Evolutionary conservation across 1,140 invertebrate genomes (phyloP).

Genomic region (Brachionus sp.): DNA sequence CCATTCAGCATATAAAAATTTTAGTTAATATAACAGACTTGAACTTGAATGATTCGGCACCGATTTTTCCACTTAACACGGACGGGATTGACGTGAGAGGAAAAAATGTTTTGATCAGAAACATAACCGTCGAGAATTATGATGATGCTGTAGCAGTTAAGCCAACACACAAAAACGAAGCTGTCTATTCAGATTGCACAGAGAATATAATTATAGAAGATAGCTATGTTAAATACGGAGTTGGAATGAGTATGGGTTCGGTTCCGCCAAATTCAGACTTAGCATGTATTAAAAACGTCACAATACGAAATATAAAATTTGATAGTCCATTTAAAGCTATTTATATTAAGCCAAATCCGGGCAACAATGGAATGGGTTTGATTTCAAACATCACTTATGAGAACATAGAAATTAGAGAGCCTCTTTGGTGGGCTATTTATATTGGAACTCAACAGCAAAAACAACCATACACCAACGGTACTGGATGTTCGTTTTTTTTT

Average conservation of each 20-base stretch:
- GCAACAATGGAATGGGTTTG: neutral
- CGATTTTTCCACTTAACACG: constrained; percentile 26
- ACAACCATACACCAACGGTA: neutral
- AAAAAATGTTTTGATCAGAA: neutral
- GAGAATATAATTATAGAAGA: constrained; percentile 31
- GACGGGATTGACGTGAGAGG: constrained; percentile 15
- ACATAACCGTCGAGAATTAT: neutral
- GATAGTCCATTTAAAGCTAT: constrained; percentile 26
- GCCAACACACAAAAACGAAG: neutral
- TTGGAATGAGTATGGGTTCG: constrained; percentile 35
- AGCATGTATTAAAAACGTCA: constrained; percentile 5
- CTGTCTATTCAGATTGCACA: neutral
- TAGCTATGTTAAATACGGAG: constrained; percentile 7
- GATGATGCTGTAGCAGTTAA: constrained; percentile 34
- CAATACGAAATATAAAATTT: neutral
- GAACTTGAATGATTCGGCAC: neutral
- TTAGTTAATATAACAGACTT: neutral
- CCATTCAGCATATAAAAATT: constrained; percentile 7
- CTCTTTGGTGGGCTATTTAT: constrained; percentile 25
- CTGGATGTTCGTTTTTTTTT: constrained; percentile 32
- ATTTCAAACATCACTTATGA: constrained; percentile 21
- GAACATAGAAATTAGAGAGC: constrained; percentile 17
- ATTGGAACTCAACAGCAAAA: constrained; percentile 29
- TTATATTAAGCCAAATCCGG: constrained; percentile 32
- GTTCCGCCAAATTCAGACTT: neutral